A percentile compares a stretch with the other conserved stretches of the same genome.
These are phyloP conservation scores for Carduelis carduelis DNA, from an alignment of 2,797 vertebrate genomes.

Conservation along the genomic window DNA sequence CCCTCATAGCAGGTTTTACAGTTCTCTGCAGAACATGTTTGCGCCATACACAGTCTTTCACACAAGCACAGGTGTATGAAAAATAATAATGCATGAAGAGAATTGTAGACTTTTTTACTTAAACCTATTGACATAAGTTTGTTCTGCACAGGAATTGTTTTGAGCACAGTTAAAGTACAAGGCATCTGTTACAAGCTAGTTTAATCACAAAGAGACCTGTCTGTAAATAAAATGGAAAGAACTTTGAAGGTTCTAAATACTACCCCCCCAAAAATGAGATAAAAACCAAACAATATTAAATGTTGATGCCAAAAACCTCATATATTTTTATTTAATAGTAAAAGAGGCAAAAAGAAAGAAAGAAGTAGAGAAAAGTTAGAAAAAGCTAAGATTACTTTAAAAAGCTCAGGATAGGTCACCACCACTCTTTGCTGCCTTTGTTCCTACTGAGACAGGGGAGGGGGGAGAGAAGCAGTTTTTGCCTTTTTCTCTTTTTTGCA, in stretches of 20 bases:
- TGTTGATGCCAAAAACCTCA: not conserved
- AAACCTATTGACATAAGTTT: not conserved
- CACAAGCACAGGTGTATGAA: not conserved
- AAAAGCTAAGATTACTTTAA: not conserved
- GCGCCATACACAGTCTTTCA: not conserved
- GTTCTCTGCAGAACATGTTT: not conserved
- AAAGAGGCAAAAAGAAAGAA: not conserved
- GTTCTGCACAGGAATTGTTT: not conserved
- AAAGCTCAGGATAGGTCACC: not conserved
- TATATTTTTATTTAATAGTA: not conserved
- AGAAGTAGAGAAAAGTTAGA: not conserved
- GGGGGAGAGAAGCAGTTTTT: rapidly evolving
- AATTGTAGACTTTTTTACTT: not conserved
- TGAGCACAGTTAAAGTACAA: not conserved
- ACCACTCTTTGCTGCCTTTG: not conserved
- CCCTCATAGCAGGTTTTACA: not conserved
- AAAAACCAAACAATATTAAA: not conserved
- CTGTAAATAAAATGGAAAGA: not conserved
- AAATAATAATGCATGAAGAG: not conserved
- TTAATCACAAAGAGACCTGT: not conserved
- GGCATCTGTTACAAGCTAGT: rapidly evolving
- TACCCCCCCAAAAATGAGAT: not conserved
- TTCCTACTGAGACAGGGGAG: not conserved
- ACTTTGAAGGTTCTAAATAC: not conserved
- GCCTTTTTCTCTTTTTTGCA: not conserved